Percentiles rank a stretch among this genome's conserved stretches.
Conservation (phyloP, 2,888 invertebrate species). For the Bombylius major region DNA sequence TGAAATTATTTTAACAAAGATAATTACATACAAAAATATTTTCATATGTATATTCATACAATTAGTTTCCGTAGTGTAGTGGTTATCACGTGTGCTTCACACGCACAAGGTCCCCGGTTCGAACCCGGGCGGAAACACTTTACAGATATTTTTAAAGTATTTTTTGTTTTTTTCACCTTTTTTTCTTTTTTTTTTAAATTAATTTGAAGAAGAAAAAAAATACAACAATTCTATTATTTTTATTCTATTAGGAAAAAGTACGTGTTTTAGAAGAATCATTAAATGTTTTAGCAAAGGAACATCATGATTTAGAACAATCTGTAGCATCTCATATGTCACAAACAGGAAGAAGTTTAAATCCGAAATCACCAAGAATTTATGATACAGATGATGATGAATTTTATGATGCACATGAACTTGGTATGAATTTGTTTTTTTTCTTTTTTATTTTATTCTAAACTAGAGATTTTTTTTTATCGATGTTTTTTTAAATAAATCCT, state of each 20-base stretch:
- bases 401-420: conserved; percentile 33
- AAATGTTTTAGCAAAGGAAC: conserved; percentile 52
- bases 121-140: conserved; percentile 37
- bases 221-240: neutral
- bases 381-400: conserved; percentile 34
- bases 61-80: conserved; percentile 36
- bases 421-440: conserved; percentile 14
- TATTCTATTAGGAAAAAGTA: conserved; percentile 40
- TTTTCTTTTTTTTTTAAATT: neutral
- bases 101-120: conserved; percentile 41
- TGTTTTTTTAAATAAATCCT: neutral
- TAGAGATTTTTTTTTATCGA: neutral
- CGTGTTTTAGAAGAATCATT: conserved; percentile 53
- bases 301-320: conserved; percentile 53
- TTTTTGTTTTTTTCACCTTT: conserved; percentile 9
- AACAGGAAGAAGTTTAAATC: conserved; percentile 15
- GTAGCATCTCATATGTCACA: conserved; percentile 44
- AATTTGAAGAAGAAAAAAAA: too few species aligned
- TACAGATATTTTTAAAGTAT: neutral
- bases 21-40: too few species aligned
- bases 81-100: conserved; percentile 40
- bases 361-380: conserved; percentile 27
- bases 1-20: too few species aligned
- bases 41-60: too few species aligned
- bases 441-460: neutral